Evolutionary conservation across 2,113 vertebrate species (phyloP), one percentile per base, ranked within the genome.

Genomic region (Bolborhynchus lineola): DNA sequence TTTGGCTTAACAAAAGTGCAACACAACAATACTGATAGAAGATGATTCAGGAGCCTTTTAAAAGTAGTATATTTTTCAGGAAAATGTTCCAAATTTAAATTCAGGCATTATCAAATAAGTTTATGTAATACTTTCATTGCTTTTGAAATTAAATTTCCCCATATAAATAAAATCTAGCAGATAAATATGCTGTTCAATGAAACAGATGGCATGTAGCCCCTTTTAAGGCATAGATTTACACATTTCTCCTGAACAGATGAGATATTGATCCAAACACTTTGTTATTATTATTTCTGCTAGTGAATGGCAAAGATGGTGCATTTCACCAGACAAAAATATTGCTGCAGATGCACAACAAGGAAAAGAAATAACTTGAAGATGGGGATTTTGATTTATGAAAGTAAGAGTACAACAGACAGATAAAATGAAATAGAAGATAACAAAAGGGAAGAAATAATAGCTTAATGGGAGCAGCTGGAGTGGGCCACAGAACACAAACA

Each of bases 221-320:
- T 85, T 90, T 90, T 69, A 86, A 92, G 60, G 62, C 72, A 92
- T 7, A 95, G 68, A 64, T 83, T 90, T 87, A 86, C 39, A 91
- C 35, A 39, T 78, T 72, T 71, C 74, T 92, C 85, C 55, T 59
- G 63, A 86, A 82, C 75, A 77, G 82, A 89, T 82, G 60, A 90
- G 76, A 46, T 90, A 92, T 82, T 86, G 71, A 85, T 71, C 67
- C 41, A 60, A 96, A 70, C 20, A 67, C 62, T 86, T 92, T 79
- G 28, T 77, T 90, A 57, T 46, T 90, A 71, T 52, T 77, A 52
- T 42, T 93, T 92, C 59, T 71, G 17, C 39, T 82, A 76, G 17
- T 46, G 35, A 88, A 33, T n/a, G 42, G 44, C 20, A 91, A 83
- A 95, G 8, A 35, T 69, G 29, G 16, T 26, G 37, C 47, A n/a